Evolutionary conservation across 2,888 invertebrate species (phyloP).

Genomic region (Synergus itoensis): DNA sequence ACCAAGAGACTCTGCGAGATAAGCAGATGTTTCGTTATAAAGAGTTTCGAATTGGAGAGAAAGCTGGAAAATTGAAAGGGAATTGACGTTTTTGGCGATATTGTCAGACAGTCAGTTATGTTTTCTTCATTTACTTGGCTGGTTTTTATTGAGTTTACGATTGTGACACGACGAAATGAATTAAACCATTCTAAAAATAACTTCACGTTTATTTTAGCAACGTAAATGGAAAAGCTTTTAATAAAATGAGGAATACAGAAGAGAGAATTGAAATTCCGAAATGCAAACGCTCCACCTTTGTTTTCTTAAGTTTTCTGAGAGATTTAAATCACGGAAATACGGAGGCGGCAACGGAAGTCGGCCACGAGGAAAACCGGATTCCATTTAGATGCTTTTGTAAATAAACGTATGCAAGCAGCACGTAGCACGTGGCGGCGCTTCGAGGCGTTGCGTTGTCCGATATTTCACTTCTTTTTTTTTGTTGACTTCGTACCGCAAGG

Average conservation of each 20-base stretch:
- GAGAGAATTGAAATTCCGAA: background rate
- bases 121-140: background rate
- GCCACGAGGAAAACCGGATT: slow-evolving; percentile 51
- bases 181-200: too few species aligned
- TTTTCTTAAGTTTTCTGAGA: slow-evolving; percentile 13
- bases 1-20: slow-evolving; percentile 22
- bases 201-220: too few species aligned
- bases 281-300: background rate
- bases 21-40: slow-evolving; percentile 39
- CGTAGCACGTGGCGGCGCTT: background rate
- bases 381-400: slow-evolving; percentile 40
- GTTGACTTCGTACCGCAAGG: background rate
- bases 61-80: slow-evolving; percentile 13
- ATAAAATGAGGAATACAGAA: background rate
- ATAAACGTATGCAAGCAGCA: slow-evolving; percentile 11
- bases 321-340: slow-evolving; percentile 47
- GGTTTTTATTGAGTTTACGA: too few species aligned
- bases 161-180: too few species aligned
- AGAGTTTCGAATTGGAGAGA: slow-evolving; percentile 30
- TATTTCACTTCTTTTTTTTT: slow-evolving; percentile 42
- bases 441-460: slow-evolving; percentile 40
- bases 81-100: background rate
- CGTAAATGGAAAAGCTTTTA: too few species aligned
- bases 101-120: background rate
- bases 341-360: slow-evolving; percentile 51